phyloP scores from a whole-genome alignment of 2,888 invertebrate genomes.

The Lasioglossum lativentre region DNA sequence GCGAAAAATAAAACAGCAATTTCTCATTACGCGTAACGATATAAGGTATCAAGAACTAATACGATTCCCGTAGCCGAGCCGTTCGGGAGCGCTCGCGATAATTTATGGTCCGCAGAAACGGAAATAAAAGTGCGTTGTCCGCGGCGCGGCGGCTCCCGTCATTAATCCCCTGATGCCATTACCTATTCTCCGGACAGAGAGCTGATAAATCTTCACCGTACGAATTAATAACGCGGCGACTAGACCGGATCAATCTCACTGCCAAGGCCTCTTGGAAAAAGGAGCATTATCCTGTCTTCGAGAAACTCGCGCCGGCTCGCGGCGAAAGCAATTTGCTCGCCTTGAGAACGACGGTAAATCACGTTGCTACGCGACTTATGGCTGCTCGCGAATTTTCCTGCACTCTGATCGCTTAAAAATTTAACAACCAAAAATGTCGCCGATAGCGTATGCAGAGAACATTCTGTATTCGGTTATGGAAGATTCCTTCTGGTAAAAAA shows the following conservation, averaged over 20 bases:
- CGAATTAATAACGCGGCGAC: conserved; percentile 57
- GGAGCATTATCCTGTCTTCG: conserved; percentile 51
- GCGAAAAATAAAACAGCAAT: conserved; percentile 42
- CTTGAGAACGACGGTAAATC: conserved; percentile 61
- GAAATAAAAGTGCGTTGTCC: conserved; percentile 31
- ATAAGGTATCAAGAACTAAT: conserved; percentile 38
- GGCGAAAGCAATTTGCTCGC: conserved; percentile 60
- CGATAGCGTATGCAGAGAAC: too few relatives aligned
- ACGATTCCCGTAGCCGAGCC: conserved; percentile 17
- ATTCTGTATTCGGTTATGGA: too few relatives aligned
- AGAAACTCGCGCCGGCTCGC: conserved; percentile 47
- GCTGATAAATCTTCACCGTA: conserved; percentile 56
- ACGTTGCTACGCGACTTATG: conserved; percentile 21
- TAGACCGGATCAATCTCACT: conserved; percentile 62
- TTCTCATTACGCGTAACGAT: conserved; percentile 46
- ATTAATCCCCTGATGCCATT: conserved; percentile 55
- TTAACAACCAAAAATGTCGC: too few relatives aligned
- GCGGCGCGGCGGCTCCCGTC: conserved; percentile 12
- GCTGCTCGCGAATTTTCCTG: not conserved
- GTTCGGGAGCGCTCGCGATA: conserved; percentile 29
- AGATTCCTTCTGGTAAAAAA: too few relatives aligned
- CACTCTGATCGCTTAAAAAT: too few relatives aligned
- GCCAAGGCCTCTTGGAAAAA: conserved; percentile 52
- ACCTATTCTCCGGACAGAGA: conserved; percentile 38
- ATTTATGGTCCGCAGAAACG: conserved; percentile 33